Evolutionary conservation across 2,888 invertebrate genomes (phyloP).

Genomic region (Nomada goodeniana): DNA sequence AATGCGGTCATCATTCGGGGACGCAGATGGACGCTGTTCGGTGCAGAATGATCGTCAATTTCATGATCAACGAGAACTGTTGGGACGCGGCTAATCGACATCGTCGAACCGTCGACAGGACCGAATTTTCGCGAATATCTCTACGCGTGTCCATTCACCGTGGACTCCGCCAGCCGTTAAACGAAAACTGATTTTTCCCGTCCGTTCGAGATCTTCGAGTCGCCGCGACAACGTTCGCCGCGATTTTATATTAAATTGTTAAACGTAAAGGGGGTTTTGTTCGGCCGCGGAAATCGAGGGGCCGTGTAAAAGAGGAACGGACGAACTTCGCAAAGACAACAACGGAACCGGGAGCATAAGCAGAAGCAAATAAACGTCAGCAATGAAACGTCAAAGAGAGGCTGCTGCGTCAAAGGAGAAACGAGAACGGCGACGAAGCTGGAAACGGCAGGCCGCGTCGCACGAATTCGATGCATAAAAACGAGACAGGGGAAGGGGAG

Average conservation of each 20-base stretch:
- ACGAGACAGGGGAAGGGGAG: constrained; percentile 71
- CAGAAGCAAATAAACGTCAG: constrained; percentile 39
- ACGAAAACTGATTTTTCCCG: neutral
- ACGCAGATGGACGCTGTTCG: too few relatives aligned
- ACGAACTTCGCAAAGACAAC: neutral
- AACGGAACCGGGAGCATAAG: constrained; percentile 16
- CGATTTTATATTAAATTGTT: constrained; percentile 22
- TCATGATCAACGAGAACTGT: too few relatives aligned
- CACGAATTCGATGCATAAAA: constrained; percentile 75
- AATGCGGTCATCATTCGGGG: too few relatives aligned
- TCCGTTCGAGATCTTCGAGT: neutral
- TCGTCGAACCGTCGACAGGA: neutral
- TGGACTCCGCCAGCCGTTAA: neutral
- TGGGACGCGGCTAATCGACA: too few relatives aligned
- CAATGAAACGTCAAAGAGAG: constrained; percentile 30
- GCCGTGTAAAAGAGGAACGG: neutral
- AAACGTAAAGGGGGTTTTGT: neutral
- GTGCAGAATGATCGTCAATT: too few relatives aligned
- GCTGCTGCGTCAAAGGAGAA: neutral
- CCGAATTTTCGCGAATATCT: neutral
- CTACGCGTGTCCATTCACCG: neutral
- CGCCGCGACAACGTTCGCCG: neutral
- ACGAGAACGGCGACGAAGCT: neutral
- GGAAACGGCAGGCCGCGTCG: constrained; percentile 33
- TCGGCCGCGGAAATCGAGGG: too few relatives aligned